phyloP scores from a whole-genome alignment of 2,888 invertebrate genomes.

The Thymelicus lineola region DNA sequence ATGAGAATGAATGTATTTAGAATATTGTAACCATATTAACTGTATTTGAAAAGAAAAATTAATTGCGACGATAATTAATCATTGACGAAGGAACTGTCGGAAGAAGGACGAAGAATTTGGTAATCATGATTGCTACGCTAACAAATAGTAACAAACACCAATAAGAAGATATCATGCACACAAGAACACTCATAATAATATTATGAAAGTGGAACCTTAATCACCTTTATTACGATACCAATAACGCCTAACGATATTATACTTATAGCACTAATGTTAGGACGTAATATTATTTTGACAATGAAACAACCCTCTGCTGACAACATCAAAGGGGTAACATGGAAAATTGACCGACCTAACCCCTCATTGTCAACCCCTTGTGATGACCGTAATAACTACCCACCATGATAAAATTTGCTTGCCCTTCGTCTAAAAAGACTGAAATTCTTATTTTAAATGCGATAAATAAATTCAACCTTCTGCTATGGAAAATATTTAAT shows the following conservation, averaged over 20 bases:
- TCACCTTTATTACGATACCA: too few species aligned
- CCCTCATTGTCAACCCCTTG: constrained; percentile 66
- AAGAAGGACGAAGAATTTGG: too few species aligned
- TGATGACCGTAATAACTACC: constrained; percentile 59
- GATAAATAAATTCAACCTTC: constrained; percentile 28
- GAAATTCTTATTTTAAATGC: constrained; percentile 32
- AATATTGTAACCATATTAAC: too few species aligned
- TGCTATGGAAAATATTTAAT: constrained; percentile 35
- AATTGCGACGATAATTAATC: too few species aligned
- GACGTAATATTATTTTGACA: constrained; percentile 31
- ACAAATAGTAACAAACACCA: too few species aligned
- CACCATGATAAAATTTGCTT: constrained; percentile 29
- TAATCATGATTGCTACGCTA: too few species aligned
- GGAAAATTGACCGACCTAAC: constrained; percentile 64
- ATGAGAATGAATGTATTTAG: too few species aligned
- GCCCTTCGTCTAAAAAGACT: constrained; percentile 18
- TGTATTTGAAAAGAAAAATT: too few species aligned
- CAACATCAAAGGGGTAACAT: constrained; percentile 63
- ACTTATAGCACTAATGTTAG: background rate
- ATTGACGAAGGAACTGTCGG: too few species aligned
- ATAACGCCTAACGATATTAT: background rate
- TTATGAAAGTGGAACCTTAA: too few species aligned
- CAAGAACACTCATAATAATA: too few species aligned
- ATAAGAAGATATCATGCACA: too few species aligned
- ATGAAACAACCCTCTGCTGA: constrained; percentile 49